These are phyloP conservation scores for Cavia porcellus DNA, from an alignment of 2,113 vertebrate species.

Conservation along the genomic window DNA sequence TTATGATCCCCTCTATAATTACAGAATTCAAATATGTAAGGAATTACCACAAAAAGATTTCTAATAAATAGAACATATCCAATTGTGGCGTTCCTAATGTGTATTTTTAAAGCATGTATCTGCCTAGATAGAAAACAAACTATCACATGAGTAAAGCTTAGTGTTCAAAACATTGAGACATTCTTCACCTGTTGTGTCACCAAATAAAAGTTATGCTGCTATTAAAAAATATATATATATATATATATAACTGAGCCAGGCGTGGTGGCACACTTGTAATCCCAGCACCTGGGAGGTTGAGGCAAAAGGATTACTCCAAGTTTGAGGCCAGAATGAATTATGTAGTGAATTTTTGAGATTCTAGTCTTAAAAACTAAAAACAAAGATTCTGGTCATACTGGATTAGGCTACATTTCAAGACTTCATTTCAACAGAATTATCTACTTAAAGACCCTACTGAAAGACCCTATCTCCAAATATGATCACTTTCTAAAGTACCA, in stretches of 20 bases:
- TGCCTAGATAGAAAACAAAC: slow-evolving; percentile 79
- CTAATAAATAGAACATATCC: slow-evolving; percentile 85
- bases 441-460: no score
- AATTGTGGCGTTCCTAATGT: slow-evolving; percentile 84
- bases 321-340: neutral
- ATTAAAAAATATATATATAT: neutral
- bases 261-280: neutral
- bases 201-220: slow-evolving; percentile 94
- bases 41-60: slow-evolving; percentile 89
- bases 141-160: slow-evolving; percentile 74
- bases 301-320: neutral
- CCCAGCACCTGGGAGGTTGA: neutral
- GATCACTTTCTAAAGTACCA: neutral
- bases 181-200: slow-evolving; percentile 89
- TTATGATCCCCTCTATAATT: slow-evolving; percentile 87
- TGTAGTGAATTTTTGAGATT: neutral
- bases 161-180: slow-evolving; percentile 77
- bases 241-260: neutral
- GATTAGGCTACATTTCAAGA: neutral
- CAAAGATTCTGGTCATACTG: neutral
- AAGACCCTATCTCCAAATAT: neutral
- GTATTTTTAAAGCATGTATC: slow-evolving; percentile 86
- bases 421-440: neutral
- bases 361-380: neutral
- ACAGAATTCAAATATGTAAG: slow-evolving; percentile 83